A percentile compares a stretch with the other conserved stretches of the same genome.
Conservation (phyloP, 2,888 invertebrate species). For the Noctua janthe region DNA sequence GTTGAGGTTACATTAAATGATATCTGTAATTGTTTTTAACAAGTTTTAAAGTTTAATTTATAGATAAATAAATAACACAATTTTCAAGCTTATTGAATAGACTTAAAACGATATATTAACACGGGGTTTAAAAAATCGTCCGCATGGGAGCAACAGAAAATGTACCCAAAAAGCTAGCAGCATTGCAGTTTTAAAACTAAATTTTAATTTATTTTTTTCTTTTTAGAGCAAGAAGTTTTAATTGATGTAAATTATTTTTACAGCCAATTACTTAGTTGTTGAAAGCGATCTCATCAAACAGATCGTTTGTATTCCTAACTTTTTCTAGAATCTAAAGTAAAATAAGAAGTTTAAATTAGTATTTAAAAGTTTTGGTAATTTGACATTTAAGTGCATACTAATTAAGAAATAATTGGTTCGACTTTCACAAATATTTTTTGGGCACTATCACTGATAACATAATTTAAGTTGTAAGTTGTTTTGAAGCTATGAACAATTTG, state of each 20-base stretch:
- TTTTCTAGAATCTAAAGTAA: conserved; percentile 36
- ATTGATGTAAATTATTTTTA: conserved; percentile 30
- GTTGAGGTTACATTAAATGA: background rate
- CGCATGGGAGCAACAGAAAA: background rate
- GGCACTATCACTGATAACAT: conserved; percentile 6
- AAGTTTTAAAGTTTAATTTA: background rate
- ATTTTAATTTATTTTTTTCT: background rate
- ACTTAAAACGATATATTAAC: background rate
- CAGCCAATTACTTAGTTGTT: conserved; percentile 37
- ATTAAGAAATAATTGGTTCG: conserved; percentile 47
- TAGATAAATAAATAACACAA: background rate
- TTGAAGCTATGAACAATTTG: background rate
- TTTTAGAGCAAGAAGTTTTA: conserved; percentile 18
- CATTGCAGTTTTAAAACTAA: background rate
- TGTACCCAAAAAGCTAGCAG: background rate
- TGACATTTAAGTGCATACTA: conserved; percentile 41
- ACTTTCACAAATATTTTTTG: conserved; percentile 33
- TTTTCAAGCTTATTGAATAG: background rate
- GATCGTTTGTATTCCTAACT: conserved; percentile 34
- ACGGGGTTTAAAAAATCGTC: background rate
- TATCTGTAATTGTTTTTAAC: background rate
- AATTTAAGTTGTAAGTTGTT: conserved; percentile 25
- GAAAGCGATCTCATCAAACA: conserved; percentile 34
- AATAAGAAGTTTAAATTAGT: conserved; percentile 49
- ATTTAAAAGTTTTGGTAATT: conserved; percentile 43